These are phyloP conservation scores for Herminia tarsipennalis DNA, from an alignment of 2,888 invertebrate species.

Conservation along the genomic window DNA sequence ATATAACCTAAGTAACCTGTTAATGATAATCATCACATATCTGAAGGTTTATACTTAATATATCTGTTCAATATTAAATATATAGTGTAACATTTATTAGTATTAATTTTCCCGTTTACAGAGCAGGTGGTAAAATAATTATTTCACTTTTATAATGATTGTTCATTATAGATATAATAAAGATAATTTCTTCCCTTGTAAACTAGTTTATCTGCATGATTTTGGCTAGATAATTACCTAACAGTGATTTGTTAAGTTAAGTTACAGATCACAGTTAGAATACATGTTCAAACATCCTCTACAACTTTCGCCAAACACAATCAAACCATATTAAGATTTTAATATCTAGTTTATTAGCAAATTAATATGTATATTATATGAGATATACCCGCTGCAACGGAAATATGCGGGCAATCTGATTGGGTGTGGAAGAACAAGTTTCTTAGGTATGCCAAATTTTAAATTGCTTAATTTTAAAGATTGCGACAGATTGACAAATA, in stretches of 20 bases:
- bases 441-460: conserved; percentile 43
- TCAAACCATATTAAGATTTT: conserved; percentile 11
- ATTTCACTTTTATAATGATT: too few species aligned
- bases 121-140: too few species aligned
- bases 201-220: too few species aligned
- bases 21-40: too few species aligned
- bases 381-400: conserved; percentile 25
- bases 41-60: too few species aligned
- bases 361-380: conserved; percentile 13
- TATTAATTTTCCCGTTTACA: too few species aligned
- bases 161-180: too few species aligned
- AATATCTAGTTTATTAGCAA: conserved; percentile 8
- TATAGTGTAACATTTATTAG: too few species aligned
- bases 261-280: conserved; percentile 4
- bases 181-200: too few species aligned
- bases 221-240: not conserved
- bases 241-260: not conserved
- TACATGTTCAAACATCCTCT: conserved; percentile 5
- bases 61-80: too few species aligned
- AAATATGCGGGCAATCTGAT: conserved; percentile 32
- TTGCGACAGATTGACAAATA: conserved; percentile 44
- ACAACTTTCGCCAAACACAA: conserved; percentile 13
- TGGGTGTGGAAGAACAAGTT: conserved; percentile 44
- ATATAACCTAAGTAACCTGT: too few species aligned
- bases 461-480: conserved; percentile 45